phyloP scores from a whole-genome alignment of 2,888 invertebrate genomes.

The Antheraea assamensis region DNA sequence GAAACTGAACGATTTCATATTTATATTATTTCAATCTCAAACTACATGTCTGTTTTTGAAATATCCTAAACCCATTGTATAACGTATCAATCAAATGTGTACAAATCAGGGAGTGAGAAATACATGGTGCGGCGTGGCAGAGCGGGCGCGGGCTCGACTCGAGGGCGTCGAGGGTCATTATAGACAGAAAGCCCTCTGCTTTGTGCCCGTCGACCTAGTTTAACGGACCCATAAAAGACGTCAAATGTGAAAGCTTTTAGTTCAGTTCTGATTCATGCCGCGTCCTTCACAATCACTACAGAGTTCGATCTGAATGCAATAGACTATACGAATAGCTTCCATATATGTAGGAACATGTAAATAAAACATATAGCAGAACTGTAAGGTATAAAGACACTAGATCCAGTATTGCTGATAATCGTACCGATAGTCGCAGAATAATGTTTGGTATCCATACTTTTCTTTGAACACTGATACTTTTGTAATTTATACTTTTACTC shows the following conservation, averaged over 20 bases:
- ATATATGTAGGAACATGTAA: not conserved
- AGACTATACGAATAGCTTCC: not conserved
- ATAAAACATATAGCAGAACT: no score
- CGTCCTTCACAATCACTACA: not conserved
- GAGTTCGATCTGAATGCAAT: not conserved
- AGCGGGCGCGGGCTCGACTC: not conserved
- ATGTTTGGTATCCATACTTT: no score
- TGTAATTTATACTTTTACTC: no score
- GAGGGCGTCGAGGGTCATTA: not conserved
- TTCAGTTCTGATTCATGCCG: not conserved
- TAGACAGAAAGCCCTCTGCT: not conserved
- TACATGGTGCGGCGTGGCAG: not conserved
- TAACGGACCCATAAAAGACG: not conserved
- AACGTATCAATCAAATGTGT: no score
- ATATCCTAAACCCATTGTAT: no score
- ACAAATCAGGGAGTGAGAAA: not conserved
- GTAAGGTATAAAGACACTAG: no score
- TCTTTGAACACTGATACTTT: no score
- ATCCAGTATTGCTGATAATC: no score
- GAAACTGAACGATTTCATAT: no score
- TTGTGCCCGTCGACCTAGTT: slow-evolving; percentile 1
- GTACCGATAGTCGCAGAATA: no score
- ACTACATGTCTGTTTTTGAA: no score
- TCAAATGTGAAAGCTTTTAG: slow-evolving; percentile 2
- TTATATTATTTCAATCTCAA: no score